Conservation (phyloP, 2,797 vertebrate species). For the Takifugu ocellatus region DNA sequence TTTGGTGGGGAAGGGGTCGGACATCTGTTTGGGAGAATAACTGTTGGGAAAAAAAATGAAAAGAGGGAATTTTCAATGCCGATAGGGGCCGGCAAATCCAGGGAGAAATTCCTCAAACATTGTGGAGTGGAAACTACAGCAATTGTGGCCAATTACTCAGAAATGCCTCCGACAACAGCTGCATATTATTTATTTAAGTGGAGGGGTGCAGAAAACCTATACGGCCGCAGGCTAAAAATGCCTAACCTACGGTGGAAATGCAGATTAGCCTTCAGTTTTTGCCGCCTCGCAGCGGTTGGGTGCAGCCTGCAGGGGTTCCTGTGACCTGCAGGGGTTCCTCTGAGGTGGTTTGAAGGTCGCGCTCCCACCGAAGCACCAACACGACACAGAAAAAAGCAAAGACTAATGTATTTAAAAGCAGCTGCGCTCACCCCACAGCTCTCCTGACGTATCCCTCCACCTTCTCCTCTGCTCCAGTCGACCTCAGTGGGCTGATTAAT, state of each 20-base stretch:
- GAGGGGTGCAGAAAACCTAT: no score
- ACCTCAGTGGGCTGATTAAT: constrained; percentile 55
- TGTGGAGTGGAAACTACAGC: constrained; percentile 38
- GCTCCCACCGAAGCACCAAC: no score
- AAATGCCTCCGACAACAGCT: constrained; percentile 27
- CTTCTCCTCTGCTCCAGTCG: constrained; percentile 14
- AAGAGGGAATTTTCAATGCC: constrained; percentile 59
- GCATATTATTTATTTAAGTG: constrained; percentile 6
- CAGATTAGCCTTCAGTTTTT: no score
- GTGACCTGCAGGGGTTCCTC: no score
- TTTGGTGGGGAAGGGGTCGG: constrained; percentile 35
- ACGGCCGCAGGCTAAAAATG: no score
- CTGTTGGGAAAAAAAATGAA: constrained; percentile 47
- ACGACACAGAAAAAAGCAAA: no score
- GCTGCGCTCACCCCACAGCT: no score
- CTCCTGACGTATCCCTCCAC: neutral
- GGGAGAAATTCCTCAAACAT: constrained; percentile 40
- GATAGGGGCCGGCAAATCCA: constrained; percentile 47
- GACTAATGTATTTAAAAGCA: no score
- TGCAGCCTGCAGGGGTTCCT: no score
- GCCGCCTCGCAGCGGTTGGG: no score
- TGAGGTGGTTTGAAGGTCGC: no score
- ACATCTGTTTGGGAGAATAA: constrained; percentile 45
- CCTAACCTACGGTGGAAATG: no score
- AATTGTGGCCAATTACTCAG: constrained; percentile 36